A percentile compares a stretch with the other conserved stretches of the same genome.
Conservation (phyloP, 2,113 vertebrate genomes). For the Chelonoidis abingdonii region DNA sequence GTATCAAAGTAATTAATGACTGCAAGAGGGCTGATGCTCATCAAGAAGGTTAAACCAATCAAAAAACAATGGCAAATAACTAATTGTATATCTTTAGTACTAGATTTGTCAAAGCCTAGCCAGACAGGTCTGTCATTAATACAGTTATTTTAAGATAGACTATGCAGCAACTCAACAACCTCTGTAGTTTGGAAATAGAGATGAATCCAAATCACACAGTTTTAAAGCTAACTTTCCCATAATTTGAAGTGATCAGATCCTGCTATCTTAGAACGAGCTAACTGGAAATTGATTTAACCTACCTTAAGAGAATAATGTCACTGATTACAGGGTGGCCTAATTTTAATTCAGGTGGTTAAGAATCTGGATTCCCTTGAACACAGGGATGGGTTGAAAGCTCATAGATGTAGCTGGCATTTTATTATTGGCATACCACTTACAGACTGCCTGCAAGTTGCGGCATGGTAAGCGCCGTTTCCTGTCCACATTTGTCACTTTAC, state of each 20-base stretch:
- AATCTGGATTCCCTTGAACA: not conserved
- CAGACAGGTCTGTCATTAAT: too few relatives aligned
- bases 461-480: not conserved
- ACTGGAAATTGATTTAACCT: accelerated
- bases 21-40: not conserved
- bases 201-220: not conserved
- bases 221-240: not conserved
- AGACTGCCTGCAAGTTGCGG: not conserved
- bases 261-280: accelerated
- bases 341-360: not conserved
- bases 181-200: not conserved
- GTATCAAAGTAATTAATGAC: not conserved
- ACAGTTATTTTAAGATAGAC: not conserved
- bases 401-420: not conserved
- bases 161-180: too few relatives aligned
- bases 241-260: accelerated
- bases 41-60: not conserved
- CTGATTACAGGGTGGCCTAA: not conserved
- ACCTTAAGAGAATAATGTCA: not conserved
- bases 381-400: not conserved
- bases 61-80: not conserved
- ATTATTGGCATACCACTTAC: not conserved
- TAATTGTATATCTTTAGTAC: not conserved
- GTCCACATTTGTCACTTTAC: not conserved
- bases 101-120: not conserved